Percentiles rank a stretch among this genome's conserved stretches.
phyloP scores from a whole-genome alignment of 2,797 vertebrate species.

The Eulemur coronatus region DNA sequence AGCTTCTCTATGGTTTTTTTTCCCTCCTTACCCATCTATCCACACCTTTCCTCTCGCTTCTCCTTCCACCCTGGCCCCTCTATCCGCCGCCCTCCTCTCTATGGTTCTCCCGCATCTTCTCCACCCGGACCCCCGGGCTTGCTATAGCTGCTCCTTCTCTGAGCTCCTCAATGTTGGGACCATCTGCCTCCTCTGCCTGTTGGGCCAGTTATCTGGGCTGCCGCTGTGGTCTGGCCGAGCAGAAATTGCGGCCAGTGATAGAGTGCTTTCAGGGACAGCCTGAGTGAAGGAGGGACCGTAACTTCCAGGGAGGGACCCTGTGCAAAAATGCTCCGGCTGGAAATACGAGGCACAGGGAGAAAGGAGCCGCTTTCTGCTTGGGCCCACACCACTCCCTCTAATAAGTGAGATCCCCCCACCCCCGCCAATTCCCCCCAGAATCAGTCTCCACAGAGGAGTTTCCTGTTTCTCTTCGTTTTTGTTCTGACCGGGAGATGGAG shows the following conservation, averaged over 20 bases:
- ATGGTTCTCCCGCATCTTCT: neutral
- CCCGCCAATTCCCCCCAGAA: neutral
- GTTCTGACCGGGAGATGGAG: neutral
- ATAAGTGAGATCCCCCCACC: neutral
- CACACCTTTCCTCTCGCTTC: neutral
- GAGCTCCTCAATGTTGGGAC: too few relatives aligned
- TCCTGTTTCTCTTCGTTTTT: neutral
- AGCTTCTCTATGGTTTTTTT: neutral
- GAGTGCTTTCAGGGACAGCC: neutral
- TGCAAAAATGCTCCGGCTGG: neutral
- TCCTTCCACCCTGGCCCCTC: neutral
- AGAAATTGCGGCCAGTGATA: neutral
- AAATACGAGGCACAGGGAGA: neutral
- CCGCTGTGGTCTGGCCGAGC: neutral
- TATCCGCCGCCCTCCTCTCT: neutral
- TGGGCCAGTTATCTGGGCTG: neutral
- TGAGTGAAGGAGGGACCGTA: fast-evolving
- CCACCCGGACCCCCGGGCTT: neutral
- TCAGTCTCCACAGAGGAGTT: neutral
- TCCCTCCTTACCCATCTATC: neutral
- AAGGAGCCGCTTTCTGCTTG: neutral
- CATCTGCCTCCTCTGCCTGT: neutral
- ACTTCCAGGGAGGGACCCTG: neutral
- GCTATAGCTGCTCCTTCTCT: too few relatives aligned
- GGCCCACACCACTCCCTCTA: too few relatives aligned